These are phyloP conservation scores for Epinephelus lanceolatus DNA, from an alignment of 2,113 vertebrate species.

Conservation along the genomic window DNA sequence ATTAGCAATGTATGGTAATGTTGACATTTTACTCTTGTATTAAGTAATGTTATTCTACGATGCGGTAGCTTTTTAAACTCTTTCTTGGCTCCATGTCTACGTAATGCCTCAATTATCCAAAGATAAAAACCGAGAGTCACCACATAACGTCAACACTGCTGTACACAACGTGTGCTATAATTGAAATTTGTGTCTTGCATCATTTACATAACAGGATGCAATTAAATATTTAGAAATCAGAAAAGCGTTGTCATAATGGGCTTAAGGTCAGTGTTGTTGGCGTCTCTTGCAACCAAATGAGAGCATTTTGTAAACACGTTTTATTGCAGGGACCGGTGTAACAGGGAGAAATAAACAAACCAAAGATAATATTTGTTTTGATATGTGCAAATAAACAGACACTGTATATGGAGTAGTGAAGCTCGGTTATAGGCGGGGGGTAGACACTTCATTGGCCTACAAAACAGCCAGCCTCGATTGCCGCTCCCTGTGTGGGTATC, in stretches of 20 bases:
- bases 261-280: conserved; percentile 60
- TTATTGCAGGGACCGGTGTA: conserved; percentile 11
- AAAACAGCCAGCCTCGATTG: conserved; percentile 21
- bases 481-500: conserved; percentile 6
- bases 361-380: conserved; percentile 48
- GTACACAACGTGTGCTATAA: conserved; percentile 26
- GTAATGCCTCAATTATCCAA: conserved; percentile 58
- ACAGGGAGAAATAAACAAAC: conserved; percentile 37
- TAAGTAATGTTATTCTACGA: conserved; percentile 56
- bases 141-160: conserved; percentile 20
- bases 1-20: conserved; percentile 73
- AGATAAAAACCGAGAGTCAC: conserved; percentile 49
- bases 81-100: conserved; percentile 28
- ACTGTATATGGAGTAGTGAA: conserved; percentile 10
- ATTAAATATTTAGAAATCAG: conserved; percentile 69
- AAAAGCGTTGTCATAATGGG: conserved; percentile 50
- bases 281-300: conserved; percentile 25
- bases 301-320: conserved; percentile 49
- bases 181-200: conserved; percentile 58
- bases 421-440: conserved; percentile 7
- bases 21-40: conserved; percentile 70
- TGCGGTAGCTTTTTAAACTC: conserved; percentile 10
- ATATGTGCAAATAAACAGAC: conserved; percentile 45
- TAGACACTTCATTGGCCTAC: conserved; percentile 31
- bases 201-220: conserved; percentile 62